A percentile compares a stretch with the other conserved stretches of the same genome.
Conservation (phyloP, 2,797 vertebrate genomes). For the Smutsia temminckii region DNA sequence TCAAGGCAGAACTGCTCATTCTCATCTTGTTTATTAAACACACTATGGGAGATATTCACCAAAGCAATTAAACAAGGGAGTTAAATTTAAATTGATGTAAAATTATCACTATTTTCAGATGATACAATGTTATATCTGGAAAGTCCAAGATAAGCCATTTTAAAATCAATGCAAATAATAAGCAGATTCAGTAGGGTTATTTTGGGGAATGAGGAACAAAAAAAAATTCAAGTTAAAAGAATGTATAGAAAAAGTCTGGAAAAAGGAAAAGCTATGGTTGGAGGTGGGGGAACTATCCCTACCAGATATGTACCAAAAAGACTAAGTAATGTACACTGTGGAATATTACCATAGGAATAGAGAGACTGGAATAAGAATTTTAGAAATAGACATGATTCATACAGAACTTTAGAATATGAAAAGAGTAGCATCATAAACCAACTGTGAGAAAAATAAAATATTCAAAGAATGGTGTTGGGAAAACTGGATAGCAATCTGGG, state of each 20-base stretch:
- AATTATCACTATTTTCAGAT: slow-evolving; percentile 36
- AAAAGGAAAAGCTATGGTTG: not conserved
- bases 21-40: not conserved
- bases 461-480: not conserved
- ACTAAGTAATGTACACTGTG: not conserved
- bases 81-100: not conserved
- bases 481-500: not conserved
- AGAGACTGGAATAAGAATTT: not conserved
- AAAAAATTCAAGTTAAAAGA: not conserved
- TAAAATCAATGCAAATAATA: not conserved
- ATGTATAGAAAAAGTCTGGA: not conserved
- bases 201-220: not conserved
- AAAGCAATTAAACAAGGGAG: not conserved
- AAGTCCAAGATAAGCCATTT: slow-evolving; percentile 30
- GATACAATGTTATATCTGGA: not conserved
- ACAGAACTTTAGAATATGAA: not conserved
- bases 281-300: not conserved
- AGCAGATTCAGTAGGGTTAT: not conserved
- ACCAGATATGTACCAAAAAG: not conserved
- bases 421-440: not conserved
- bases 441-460: not conserved
- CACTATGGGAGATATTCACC: not conserved
- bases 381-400: not conserved
- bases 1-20: not conserved
- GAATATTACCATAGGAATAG: not conserved